phyloP scores from a whole-genome alignment of 2,888 invertebrate genomes.

The Sminthurides aquaticus region DNA sequence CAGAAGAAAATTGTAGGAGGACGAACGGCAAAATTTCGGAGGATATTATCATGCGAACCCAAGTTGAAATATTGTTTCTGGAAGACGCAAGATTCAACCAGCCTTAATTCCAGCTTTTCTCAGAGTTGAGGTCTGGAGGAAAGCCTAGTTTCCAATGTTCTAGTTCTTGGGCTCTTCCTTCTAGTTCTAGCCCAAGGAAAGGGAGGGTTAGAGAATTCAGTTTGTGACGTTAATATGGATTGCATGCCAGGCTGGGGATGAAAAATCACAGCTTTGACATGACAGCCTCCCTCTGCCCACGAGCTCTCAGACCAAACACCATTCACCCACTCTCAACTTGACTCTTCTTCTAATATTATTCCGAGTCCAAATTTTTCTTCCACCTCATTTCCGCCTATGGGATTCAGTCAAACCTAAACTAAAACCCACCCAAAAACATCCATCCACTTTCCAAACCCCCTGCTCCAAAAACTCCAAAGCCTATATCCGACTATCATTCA shows the following conservation, averaged over 20 bases:
- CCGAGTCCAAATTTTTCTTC: background rate
- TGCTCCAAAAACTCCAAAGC: background rate
- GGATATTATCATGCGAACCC: background rate
- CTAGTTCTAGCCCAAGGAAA: background rate
- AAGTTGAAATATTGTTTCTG: background rate
- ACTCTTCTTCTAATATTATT: background rate
- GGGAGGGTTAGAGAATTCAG: background rate
- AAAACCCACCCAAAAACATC: background rate
- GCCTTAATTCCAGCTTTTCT: too few relatives aligned
- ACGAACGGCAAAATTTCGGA: background rate
- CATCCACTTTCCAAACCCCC: background rate
- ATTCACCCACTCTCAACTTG: slow-evolving; percentile 15
- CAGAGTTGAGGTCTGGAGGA: background rate
- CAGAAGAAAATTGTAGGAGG: too few relatives aligned
- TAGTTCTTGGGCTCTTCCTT: background rate
- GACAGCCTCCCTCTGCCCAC: slow-evolving; percentile 40
- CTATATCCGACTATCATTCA: background rate
- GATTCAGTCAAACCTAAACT: background rate
- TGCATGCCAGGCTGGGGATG: slow-evolving; percentile 25
- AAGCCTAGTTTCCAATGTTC: background rate
- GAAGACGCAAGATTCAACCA: too few relatives aligned
- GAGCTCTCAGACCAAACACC: slow-evolving; percentile 8
- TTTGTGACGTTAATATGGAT: slow-evolving; percentile 13
- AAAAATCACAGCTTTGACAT: slow-evolving; percentile 42
- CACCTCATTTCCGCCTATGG: slow-evolving; percentile 23